Conservation (phyloP, 2,888 invertebrate species). For the Drosophila borealis region DNA sequence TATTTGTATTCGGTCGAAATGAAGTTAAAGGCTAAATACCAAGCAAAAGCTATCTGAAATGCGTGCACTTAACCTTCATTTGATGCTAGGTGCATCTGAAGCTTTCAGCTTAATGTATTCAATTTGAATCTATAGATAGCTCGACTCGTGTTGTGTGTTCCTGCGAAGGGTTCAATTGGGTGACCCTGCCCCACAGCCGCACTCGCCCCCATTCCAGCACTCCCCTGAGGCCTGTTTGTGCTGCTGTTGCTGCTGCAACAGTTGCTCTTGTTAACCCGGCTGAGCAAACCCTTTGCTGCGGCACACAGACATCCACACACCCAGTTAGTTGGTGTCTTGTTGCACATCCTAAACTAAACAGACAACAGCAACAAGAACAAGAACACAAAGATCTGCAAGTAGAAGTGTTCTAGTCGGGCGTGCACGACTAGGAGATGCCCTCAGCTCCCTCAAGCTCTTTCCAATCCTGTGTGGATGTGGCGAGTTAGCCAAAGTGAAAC, state of each 20-base stretch:
- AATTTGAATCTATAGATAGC: slow-evolving; percentile 40
- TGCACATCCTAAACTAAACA: slow-evolving; percentile 46
- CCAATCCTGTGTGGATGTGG: too few relatives aligned
- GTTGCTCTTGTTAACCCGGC: slow-evolving; percentile 46
- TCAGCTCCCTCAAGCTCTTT: too few relatives aligned
- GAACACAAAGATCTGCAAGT: background rate
- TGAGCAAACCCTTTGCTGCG: slow-evolving; percentile 32
- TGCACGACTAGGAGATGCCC: too few relatives aligned
- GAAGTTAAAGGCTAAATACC: background rate
- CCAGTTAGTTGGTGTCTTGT: slow-evolving; percentile 50
- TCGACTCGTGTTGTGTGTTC: slow-evolving; percentile 30
- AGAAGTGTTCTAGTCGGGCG: too few relatives aligned
- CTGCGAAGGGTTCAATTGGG: slow-evolving; percentile 31
- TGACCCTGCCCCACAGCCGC: slow-evolving; percentile 10
- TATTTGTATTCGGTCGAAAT: background rate
- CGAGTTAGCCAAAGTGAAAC: too few relatives aligned
- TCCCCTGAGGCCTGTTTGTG: slow-evolving; percentile 23
- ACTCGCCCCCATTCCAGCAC: background rate
- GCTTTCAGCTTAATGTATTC: slow-evolving; percentile 29
- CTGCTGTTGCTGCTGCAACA: slow-evolving; percentile 9
- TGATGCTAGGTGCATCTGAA: background rate
- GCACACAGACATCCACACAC: slow-evolving; percentile 7
- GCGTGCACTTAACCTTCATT: slow-evolving; percentile 6
- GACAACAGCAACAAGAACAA: slow-evolving; percentile 7
- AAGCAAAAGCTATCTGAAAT: slow-evolving; percentile 12